Base-by-base conservation (phyloP, 2,888 invertebrate species). In the Cactoblastis cactorum region DNA sequence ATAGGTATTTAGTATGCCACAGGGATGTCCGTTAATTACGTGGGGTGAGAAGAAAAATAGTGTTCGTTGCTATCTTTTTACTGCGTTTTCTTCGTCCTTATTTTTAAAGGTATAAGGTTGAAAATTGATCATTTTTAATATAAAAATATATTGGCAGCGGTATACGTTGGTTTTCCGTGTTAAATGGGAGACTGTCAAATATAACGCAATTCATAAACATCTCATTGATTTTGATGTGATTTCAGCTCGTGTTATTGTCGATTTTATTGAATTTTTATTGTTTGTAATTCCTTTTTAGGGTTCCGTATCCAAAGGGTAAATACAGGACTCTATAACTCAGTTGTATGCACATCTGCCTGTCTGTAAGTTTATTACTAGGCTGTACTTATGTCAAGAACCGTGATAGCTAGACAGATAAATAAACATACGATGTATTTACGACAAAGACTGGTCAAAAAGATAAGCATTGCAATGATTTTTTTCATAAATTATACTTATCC, bases 1-100 rank as follows among this genome's bases (percentile, higher is more conserved):
- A 87, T 87, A 87, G 84, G 83, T 82, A 83, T 88, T 89, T 88
- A 87, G 87, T 86, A 88, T 87, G 88, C 88, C 74, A 80, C 79
- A 84, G 86, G 88, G 88, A 78, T 80, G 71, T 73, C 74, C 76
- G 80, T 86, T 88, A 88, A 88, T 88, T 87, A 81, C 74, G 73
- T 77, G 73, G 86, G 87, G 83, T 78, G 83, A 70, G 72, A 77
- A 75, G 83, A 83, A 86, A 87, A 85, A 88, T 80, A 68, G 70
- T 67, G 64, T 62, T 67, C 60, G 58, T 57, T 54, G 52, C 61
- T 49, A 59, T 43, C 46, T 49, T 50, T 54, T 51, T 49, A n/a
- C 53, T 58, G 12, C 49, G 8, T 17, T 5, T 32, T 19, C 37
- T 19, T 12, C 22, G 22, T 4, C 18, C 19, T 43, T 49, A 49